These are phyloP conservation scores for Heptranchias perlo DNA, from an alignment of 2,113 vertebrate species.

Conservation along the genomic window DNA sequence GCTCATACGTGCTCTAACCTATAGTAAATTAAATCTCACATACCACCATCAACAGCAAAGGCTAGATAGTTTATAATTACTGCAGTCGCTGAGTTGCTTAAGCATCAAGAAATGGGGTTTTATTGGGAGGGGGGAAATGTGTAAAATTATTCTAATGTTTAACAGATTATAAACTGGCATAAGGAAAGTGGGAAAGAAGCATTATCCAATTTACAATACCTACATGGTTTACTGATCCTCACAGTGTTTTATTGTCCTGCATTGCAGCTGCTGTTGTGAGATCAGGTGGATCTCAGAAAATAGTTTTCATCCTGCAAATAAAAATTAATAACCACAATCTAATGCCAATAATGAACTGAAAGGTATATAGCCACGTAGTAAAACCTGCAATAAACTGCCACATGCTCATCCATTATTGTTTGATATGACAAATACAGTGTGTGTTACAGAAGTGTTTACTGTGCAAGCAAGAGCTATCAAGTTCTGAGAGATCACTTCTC, in stretches of 20 bases:
- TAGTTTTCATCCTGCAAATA: neutral
- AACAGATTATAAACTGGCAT: neutral
- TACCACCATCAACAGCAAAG: slow-evolving; percentile 43
- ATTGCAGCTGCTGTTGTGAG: neutral
- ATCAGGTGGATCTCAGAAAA: neutral
- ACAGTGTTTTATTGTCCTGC: neutral
- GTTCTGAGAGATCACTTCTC: neutral
- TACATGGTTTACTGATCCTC: neutral
- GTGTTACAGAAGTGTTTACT: neutral
- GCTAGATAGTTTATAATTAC: neutral
- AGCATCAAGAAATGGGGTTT: neutral
- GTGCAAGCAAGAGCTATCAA: neutral
- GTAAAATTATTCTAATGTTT: neutral
- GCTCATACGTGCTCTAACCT: neutral
- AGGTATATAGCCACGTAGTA: neutral
- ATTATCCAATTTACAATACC: neutral
- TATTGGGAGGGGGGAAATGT: neutral
- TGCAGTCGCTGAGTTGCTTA: neutral
- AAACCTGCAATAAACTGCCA: neutral
- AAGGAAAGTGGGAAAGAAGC: neutral
- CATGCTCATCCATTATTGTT: neutral
- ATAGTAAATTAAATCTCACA: slow-evolving; percentile 51
- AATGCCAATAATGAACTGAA: neutral
- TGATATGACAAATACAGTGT: neutral
- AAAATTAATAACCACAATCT: neutral